Conservation (phyloP, 64 coral and sea anemone genomes). For the Platygyra sinensis region DNA sequence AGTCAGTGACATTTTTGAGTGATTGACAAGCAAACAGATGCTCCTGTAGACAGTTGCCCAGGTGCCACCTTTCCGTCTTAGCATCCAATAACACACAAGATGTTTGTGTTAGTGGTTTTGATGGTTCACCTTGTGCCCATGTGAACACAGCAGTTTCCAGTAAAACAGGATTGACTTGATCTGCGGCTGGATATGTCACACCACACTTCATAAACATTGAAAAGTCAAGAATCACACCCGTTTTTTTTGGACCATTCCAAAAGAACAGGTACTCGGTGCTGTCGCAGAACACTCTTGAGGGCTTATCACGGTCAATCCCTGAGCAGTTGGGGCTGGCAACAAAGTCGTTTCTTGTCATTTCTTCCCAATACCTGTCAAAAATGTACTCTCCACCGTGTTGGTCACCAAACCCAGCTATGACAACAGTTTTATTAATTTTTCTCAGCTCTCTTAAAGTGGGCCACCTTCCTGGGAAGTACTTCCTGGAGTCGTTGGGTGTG, state of each 20-base stretch:
- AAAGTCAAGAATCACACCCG: constrained; percentile 72
- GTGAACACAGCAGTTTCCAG: constrained; percentile 81
- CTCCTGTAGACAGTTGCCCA: constrained; percentile 45
- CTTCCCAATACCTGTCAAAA: constrained; percentile 67
- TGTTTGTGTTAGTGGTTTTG: constrained; percentile 24
- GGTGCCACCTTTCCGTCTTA: constrained; percentile 71
- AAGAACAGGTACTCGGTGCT: constrained; percentile 86
- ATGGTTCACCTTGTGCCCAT: constrained; percentile 78
- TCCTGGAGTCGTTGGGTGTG: constrained; percentile 69
- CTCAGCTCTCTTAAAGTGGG: constrained; percentile 68
- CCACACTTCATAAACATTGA: constrained; percentile 80
- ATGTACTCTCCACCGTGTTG: constrained; percentile 76
- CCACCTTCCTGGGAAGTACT: constrained; percentile 75
- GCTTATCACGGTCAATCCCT: constrained; percentile 30
- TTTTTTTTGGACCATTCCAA: constrained; percentile 84
- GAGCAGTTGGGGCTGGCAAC: constrained; percentile 50
- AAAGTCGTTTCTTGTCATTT: constrained; percentile 62
- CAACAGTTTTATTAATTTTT: constrained; percentile 68
- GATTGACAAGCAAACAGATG: constrained; percentile 73
- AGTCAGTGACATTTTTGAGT: background rate
- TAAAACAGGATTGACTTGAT: constrained; percentile 83
- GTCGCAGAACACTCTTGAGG: constrained; percentile 74
- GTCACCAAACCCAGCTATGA: constrained; percentile 60
- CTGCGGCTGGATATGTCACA: constrained; percentile 72
- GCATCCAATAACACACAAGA: constrained; percentile 63